Evolutionary conservation across 2,797 vertebrate genomes (phyloP).

Genomic region (Avahi laniger): DNA sequence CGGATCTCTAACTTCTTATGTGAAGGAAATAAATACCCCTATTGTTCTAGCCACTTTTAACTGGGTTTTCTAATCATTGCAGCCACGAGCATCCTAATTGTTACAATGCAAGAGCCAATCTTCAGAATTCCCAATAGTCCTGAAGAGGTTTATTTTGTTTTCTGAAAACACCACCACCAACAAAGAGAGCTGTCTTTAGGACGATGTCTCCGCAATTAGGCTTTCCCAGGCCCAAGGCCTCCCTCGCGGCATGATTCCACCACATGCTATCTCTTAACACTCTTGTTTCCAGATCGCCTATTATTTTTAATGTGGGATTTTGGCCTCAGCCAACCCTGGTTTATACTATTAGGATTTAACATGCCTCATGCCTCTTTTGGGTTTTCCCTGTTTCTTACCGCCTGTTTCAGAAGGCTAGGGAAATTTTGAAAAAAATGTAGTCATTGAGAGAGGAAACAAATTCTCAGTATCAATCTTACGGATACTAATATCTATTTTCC

Average conservation of each 20-base stretch:
- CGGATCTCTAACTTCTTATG: neutral
- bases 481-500: slow-evolving; percentile 53
- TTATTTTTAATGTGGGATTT: slow-evolving; percentile 64
- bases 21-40: neutral
- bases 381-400: slow-evolving; percentile 48
- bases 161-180: neutral
- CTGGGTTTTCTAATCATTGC: neutral
- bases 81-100: slow-evolving; percentile 27
- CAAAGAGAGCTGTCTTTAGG: neutral
- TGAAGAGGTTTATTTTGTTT: slow-evolving; percentile 34
- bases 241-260: neutral
- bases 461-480: slow-evolving; percentile 37
- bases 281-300: slow-evolving; percentile 48
- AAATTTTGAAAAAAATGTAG: neutral
- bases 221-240: neutral
- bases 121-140: slow-evolving; percentile 17
- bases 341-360: slow-evolving; percentile 56
- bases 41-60: neutral
- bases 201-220: neutral
- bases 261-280: slow-evolving; percentile 42
- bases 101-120: neutral
- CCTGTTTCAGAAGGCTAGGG: slow-evolving; percentile 42
- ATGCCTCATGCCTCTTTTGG: neutral
- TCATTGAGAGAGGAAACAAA: slow-evolving; percentile 44
- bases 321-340: slow-evolving; percentile 50